Evolutionary conservation across 2,797 vertebrate species (phyloP), one percentile per base, ranked within the genome.

Genomic region (Melanotaenia trifasciata): DNA sequence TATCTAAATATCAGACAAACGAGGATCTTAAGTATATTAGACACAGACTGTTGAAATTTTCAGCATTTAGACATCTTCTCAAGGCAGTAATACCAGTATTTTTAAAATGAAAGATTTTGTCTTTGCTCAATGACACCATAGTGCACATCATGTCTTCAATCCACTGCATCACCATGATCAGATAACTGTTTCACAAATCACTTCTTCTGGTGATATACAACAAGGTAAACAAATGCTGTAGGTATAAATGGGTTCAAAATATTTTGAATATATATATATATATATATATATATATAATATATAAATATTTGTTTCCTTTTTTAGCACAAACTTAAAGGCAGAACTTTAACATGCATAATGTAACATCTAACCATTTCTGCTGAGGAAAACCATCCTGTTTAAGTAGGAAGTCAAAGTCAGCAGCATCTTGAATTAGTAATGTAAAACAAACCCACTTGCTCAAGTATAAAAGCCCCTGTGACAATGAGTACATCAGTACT

Each of bases 401-500:
- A 67, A 62, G 33, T 14, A 24, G 16, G 56, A 66, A 59, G 54
- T 11, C 4, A 58, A 69, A 59, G 28, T 64, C 3, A 53, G 47
- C 58, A 45, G n/a, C 51, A 30, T 60, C 16, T n/a, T 9, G 8
- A 57, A 38, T 50, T 26, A 64, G 57, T 57, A 22, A 60, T n/a
- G 36, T 5, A 33, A 36, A 20, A 79, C n/a, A 56, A 61, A 70
- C 40, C 70, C 36, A 66, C 50, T 24, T 38, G 38, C 16, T 47
- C 35, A 43, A 47, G 30, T 22, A 1, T 8, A 20, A 30, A 58
- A 57, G 13, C 35, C n/a, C 28, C 26, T 30, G 3, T 32, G 24
- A 40, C 38, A 67, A 20, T 8, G 6, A n/a, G 51, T 57, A 32
- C 67, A 78, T 35, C 47, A 47, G 50, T 47, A 47, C 58, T 59